Conservation (phyloP, 2,797 vertebrate species). For the Hafferia zeledoni region DNA sequence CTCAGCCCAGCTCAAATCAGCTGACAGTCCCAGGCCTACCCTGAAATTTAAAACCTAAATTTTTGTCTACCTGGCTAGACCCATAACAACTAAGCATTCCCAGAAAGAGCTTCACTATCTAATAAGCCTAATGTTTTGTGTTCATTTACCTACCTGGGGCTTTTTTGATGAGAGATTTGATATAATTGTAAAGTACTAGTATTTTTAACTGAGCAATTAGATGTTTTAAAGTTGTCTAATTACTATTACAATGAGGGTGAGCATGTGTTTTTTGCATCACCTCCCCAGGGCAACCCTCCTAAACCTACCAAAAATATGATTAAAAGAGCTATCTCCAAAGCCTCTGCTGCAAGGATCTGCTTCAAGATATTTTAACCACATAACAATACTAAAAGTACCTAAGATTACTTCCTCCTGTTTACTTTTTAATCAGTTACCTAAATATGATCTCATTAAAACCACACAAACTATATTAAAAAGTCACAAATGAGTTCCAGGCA, state of each 20-base stretch:
- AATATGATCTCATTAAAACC: not conserved
- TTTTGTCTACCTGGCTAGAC: no score
- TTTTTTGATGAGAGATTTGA: not conserved
- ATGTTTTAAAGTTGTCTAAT: not conserved
- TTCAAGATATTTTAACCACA: not conserved
- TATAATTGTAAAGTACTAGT: not conserved
- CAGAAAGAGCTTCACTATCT: not conserved
- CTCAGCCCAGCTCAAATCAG: no score
- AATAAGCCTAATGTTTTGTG: accelerated
- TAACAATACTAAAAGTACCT: not conserved
- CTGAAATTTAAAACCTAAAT: no score
- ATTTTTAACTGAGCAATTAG: not conserved
- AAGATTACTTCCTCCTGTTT: not conserved
- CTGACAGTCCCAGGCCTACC: no score
- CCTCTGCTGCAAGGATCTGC: not conserved
- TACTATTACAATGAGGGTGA: not conserved
- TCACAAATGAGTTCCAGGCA: not conserved
- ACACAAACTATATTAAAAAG: not conserved
- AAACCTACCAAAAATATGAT: not conserved
- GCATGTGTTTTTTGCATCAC: not conserved
- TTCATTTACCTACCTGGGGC: not conserved
- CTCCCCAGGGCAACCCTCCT: not conserved
- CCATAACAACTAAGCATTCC: not conserved
- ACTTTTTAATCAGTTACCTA: not conserved
- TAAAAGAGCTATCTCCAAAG: not conserved